These are phyloP conservation scores for Tetranychus urticae DNA, from an alignment of 1,140 invertebrate genomes.

Conservation along the genomic window DNA sequence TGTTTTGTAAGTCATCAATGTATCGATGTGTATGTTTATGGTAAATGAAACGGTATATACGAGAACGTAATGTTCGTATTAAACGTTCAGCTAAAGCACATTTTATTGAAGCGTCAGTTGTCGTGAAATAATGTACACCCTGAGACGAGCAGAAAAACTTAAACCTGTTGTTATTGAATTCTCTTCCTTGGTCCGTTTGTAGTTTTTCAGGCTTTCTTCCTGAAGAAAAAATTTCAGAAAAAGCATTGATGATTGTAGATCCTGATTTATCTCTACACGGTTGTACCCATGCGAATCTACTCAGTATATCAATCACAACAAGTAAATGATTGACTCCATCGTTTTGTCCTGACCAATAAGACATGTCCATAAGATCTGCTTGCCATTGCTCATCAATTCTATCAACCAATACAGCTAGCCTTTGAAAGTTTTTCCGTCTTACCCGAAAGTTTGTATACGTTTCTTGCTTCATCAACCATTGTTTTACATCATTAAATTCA, in stretches of 20 bases:
- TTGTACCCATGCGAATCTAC: not conserved
- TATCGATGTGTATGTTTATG: not conserved
- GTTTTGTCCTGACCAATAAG: not conserved
- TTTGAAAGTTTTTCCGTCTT: not conserved
- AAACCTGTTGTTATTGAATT: conserved; percentile 12
- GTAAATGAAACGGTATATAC: not conserved
- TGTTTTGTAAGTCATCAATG: not conserved
- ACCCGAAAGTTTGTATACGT: not conserved
- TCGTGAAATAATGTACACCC: conserved; percentile 22
- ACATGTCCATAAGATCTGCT: not conserved
- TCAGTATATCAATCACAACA: not conserved
- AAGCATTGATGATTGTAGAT: not conserved
- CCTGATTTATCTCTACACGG: not conserved
- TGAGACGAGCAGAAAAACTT: conserved; percentile 15
- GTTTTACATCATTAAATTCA: not conserved
- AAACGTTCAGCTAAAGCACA: conserved; percentile 24
- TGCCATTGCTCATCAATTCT: not conserved
- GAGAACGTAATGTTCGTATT: conserved; percentile 21
- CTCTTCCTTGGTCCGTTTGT: conserved; percentile 4
- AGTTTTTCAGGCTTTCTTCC: not conserved
- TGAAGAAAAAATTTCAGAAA: not conserved
- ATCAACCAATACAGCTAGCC: not conserved
- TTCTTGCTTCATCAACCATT: not conserved
- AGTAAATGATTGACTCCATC: not conserved
- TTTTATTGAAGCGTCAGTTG: conserved; percentile 18